Base-by-base conservation (phyloP, 2,888 invertebrate species). In the Lottia scabra region DNA sequence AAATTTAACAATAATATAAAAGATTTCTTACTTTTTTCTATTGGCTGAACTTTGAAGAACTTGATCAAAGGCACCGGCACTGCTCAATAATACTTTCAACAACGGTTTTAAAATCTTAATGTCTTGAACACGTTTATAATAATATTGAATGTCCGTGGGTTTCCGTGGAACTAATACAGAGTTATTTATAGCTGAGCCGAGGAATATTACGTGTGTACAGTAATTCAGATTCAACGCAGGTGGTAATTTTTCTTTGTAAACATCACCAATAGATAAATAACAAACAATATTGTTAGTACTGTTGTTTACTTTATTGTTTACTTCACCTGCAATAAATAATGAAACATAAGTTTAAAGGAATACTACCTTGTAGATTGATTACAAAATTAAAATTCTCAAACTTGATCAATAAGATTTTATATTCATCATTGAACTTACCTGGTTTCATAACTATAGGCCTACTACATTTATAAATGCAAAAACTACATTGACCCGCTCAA, bases 161-260 rank as follows among this genome's bases (percentile, higher is more conserved):
- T 46, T 30, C 2, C 44, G 43, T 6, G 76, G 71, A 1, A 63
- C 66, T n/a, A 80, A 69, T 68, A 74, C 15, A 8, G 72, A 67
- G 63, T 80, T 67, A 38, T 10, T 38, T 12, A 74, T 74, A 4
- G 10, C 6, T 15, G 75, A 71, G n/a, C 69, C 70, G 1, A 79
- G 75, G 15, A 78, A 71, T 48, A 80, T 72, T 10, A 80, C 62
- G 27, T 80, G 80, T 13, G 79, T 75, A 77, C 80, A 80, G 23
- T 79, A 23, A n/a, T 78, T 72, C 3, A 78, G 68, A 63, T 80
- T 78, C 46, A 79, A 48, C 0, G 74, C 77, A n/a, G 76, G 78
- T 26, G 79, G 80, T 6, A 79, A 48, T 1, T 75, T 74, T n/a
- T 76, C 78, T 68, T 73, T 73, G 65, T 76, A 80, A 15, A 15